These are phyloP conservation scores for Drosophila heteroneura DNA, from an alignment of 2,888 invertebrate genomes.

Conservation along the genomic window DNA sequence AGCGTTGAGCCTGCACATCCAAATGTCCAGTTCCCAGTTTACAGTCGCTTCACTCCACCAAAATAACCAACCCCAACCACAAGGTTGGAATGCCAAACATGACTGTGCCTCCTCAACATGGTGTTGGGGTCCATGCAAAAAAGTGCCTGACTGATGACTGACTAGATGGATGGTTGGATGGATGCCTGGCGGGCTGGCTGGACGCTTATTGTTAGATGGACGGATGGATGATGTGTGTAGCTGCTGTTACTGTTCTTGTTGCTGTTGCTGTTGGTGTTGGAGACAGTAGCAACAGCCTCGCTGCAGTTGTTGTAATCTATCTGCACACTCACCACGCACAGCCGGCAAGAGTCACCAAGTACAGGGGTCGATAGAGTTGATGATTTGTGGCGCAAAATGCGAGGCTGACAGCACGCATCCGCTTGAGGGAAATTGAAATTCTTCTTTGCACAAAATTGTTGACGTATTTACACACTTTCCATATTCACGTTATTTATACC, in stretches of 20 bases:
- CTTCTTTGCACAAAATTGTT: slow-evolving; percentile 80
- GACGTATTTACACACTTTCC: slow-evolving; percentile 67
- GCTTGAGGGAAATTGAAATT: slow-evolving; percentile 81
- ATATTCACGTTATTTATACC: slow-evolving; percentile 16
- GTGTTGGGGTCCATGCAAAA: slow-evolving; percentile 49
- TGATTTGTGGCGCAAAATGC: slow-evolving; percentile 80
- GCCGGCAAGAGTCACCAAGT: slow-evolving; percentile 39
- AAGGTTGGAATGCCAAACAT: slow-evolving; percentile 44
- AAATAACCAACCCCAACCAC: not conserved
- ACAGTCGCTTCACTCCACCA: not conserved
- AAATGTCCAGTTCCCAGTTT: not conserved
- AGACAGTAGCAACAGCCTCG: slow-evolving; percentile 21
- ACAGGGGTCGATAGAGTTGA: slow-evolving; percentile 72
- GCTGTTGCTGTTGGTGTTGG: slow-evolving; percentile 25
- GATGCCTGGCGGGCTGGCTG: slow-evolving; percentile 49
- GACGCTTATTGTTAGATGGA: slow-evolving; percentile 79
- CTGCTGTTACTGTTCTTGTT: slow-evolving; percentile 39
- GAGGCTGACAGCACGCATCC: slow-evolving; percentile 74
- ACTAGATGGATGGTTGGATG: slow-evolving; percentile 61
- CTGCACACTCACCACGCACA: slow-evolving; percentile 44
- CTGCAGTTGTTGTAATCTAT: slow-evolving; percentile 77
- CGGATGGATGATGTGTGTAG: slow-evolving; percentile 77
- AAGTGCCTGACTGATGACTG: slow-evolving; percentile 67
- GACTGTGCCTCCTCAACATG: slow-evolving; percentile 17
- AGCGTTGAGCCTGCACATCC: slow-evolving; percentile 34